Conservation (phyloP, 2,113 vertebrate genomes). For the Cricetomys ansorgei region DNA sequence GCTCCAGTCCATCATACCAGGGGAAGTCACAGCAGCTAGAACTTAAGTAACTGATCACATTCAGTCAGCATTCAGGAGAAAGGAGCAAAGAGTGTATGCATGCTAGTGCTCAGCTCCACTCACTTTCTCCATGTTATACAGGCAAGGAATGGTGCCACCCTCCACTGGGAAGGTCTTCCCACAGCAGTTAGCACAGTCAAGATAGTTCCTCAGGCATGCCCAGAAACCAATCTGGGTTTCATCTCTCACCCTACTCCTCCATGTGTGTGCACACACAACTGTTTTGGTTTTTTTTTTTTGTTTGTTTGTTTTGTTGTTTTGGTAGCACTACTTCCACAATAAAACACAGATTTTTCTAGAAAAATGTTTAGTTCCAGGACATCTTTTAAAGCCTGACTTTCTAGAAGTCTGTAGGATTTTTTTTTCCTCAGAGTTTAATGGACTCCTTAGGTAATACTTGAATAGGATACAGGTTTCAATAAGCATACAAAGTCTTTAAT, state of each 20-base stretch:
- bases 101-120: background rate
- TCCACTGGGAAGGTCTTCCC: background rate
- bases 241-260: background rate
- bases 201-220: background rate
- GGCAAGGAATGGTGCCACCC: background rate
- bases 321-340: background rate
- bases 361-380: background rate
- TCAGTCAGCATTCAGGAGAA: background rate
- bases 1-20: background rate
- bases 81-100: background rate
- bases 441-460: background rate
- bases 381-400: background rate
- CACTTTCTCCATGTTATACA: background rate
- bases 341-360: background rate
- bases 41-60: background rate
- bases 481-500: background rate
- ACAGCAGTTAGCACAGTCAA: background rate
- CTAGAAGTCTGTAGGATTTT: background rate
- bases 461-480: background rate
- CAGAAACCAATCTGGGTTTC: background rate
- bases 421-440: background rate
- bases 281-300: background rate
- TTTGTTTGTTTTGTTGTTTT: background rate
- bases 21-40: background rate
- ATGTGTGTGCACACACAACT: background rate